Percentiles rank a stretch among this genome's conserved stretches.
Conservation (phyloP, 2,113 vertebrate species). For the Campylorhamphus procurvoides region DNA sequence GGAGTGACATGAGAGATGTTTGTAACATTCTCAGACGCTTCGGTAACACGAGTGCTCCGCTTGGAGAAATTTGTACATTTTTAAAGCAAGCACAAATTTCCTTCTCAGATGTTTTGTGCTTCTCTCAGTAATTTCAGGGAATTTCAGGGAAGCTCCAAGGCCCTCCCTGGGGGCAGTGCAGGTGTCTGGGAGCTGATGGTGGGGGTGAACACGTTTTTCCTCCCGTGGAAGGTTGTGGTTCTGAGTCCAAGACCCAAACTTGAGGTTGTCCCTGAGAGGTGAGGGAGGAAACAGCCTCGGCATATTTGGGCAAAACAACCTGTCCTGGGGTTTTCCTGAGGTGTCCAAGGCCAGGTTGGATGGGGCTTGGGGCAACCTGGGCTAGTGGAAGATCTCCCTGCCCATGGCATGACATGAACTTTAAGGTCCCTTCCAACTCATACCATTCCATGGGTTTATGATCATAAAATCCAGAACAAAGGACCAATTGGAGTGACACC, state of each 20-base stretch:
- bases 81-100: background rate
- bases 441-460: background rate
- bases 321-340: background rate
- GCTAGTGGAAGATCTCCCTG: background rate
- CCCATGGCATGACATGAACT: background rate
- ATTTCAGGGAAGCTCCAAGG: fast-evolving
- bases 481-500: background rate
- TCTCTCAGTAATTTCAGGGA: background rate
- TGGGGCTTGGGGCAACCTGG: background rate
- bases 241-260: fast-evolving
- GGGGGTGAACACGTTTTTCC: fast-evolving
- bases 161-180: fast-evolving
- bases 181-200: fast-evolving
- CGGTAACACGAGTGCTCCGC: background rate
- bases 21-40: background rate
- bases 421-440: background rate
- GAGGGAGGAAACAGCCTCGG: background rate
- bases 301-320: background rate
- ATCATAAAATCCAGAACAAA: background rate
- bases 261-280: background rate
- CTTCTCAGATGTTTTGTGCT: background rate
- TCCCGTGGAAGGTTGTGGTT: fast-evolving
- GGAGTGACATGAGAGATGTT: background rate
- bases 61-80: background rate
- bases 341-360: background rate